Conservation (phyloP, 2,888 invertebrate species). For the Tricholauxania praeusta region DNA sequence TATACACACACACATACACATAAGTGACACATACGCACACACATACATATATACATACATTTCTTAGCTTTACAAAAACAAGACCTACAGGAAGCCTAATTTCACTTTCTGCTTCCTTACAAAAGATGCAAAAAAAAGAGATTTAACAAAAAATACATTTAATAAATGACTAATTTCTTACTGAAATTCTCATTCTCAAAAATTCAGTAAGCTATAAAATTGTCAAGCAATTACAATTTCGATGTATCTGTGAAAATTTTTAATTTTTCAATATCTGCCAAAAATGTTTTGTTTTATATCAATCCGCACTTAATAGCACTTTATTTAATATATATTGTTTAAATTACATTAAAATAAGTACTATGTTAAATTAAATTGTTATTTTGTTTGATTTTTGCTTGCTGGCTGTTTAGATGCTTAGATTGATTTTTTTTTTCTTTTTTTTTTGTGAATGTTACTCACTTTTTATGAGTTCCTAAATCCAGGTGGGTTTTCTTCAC, state of each 20-base stretch:
- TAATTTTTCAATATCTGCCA: too few relatives aligned
- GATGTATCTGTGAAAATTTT: background rate
- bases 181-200: background rate
- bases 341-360: background rate
- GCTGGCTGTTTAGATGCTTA: background rate
- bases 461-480: background rate
- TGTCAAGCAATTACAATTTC: too few relatives aligned
- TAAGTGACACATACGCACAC: too few relatives aligned
- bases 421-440: background rate
- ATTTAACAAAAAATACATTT: background rate
- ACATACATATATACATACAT: too few relatives aligned
- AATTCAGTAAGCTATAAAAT: background rate
- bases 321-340: background rate
- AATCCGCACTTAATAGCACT: background rate
- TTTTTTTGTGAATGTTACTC: conserved; percentile 5
- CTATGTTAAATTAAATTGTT: background rate
- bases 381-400: background rate
- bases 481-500: conserved; percentile 17
- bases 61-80: too few relatives aligned
- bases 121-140: background rate
- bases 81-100: too few relatives aligned
- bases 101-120: too few relatives aligned
- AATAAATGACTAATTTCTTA: background rate
- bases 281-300: background rate
- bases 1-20: too few relatives aligned